Evolutionary conservation across 2,797 vertebrate genomes (phyloP).

Genomic region (Urosaurus nigricauda): DNA sequence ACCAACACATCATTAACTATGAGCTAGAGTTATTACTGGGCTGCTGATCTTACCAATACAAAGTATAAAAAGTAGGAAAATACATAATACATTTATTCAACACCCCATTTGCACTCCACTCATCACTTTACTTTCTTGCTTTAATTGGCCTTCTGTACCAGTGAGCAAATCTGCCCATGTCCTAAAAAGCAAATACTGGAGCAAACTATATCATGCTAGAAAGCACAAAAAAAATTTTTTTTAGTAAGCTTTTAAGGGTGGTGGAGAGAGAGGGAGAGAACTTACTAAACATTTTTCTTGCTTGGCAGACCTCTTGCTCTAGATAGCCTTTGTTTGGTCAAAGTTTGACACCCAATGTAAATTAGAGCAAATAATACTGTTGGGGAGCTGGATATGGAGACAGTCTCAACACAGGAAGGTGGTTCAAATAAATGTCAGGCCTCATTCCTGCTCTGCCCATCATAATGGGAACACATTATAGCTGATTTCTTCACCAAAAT

Average conservation of each 20-base stretch:
- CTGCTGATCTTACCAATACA: conserved; percentile 4
- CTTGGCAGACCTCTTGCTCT: neutral
- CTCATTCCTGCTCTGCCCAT: neutral
- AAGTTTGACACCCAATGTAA: neutral
- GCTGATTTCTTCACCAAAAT: too few relatives aligned
- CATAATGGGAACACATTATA: neutral
- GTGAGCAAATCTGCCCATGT: conserved; percentile 1
- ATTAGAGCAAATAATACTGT: neutral
- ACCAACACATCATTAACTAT: conserved; percentile 20
- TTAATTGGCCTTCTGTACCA: conserved; percentile 33
- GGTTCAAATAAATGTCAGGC: neutral
- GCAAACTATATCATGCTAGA: neutral
- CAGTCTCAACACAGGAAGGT: neutral
- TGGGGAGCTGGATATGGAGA: neutral
- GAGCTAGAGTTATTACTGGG: rapidly evolving
- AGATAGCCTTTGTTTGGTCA: neutral
- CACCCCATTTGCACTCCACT: rapidly evolving
- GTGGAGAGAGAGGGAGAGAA: too few relatives aligned
- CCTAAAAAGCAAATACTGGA: conserved; percentile 31
- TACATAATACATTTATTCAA: conserved; percentile 42
- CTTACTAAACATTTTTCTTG: neutral
- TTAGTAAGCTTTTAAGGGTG: neutral
- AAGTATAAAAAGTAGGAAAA: conserved; percentile 39
- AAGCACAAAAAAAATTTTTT: neutral
- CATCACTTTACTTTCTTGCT: conserved; percentile 54